A percentile compares a stretch with the other conserved stretches of the same genome.
Evolutionary conservation across 2,113 vertebrate species (phyloP).

Genomic region (Sprattus sprattus): DNA sequence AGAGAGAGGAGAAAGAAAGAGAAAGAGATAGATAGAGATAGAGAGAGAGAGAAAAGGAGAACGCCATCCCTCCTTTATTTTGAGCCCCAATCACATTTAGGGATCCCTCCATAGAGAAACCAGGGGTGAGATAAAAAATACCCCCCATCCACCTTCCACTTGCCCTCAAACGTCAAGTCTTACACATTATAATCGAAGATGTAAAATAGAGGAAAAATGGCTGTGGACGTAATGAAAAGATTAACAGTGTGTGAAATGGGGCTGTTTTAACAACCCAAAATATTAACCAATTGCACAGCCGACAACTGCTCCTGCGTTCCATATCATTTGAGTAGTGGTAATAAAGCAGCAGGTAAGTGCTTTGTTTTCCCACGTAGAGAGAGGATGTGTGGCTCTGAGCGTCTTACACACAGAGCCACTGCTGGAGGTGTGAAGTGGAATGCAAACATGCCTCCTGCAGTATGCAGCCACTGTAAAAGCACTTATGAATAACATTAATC

Average conservation of each 20-base stretch:
- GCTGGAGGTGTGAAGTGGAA: conserved; percentile 38
- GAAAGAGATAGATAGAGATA: no score
- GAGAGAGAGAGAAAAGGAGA: neutral
- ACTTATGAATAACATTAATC: conserved; percentile 40
- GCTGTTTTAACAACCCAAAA: conserved; percentile 11
- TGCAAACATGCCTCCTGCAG: conserved; percentile 17
- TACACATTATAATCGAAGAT: neutral
- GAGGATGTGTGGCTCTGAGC: neutral
- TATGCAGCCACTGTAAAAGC: conserved; percentile 34
- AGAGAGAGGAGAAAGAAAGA: no score
- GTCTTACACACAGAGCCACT: neutral
- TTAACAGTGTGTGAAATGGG: conserved; percentile 18
- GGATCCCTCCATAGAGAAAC: neutral
- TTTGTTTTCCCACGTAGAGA: neutral
- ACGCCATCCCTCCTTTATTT: neutral
- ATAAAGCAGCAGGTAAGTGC: neutral
- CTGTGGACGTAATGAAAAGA: neutral
- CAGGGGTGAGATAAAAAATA: neutral
- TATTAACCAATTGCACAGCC: neutral
- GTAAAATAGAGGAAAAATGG: conserved; percentile 11
- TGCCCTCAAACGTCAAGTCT: neutral
- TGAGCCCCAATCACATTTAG: neutral
- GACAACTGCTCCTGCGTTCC: conserved; percentile 10
- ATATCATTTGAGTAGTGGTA: neutral
- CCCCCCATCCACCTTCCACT: neutral